A percentile compares a stretch with the other conserved stretches of the same genome.
These are phyloP conservation scores for Capreolus pygargus DNA, from an alignment of 2,113 vertebrate genomes.

Conservation along the genomic window DNA sequence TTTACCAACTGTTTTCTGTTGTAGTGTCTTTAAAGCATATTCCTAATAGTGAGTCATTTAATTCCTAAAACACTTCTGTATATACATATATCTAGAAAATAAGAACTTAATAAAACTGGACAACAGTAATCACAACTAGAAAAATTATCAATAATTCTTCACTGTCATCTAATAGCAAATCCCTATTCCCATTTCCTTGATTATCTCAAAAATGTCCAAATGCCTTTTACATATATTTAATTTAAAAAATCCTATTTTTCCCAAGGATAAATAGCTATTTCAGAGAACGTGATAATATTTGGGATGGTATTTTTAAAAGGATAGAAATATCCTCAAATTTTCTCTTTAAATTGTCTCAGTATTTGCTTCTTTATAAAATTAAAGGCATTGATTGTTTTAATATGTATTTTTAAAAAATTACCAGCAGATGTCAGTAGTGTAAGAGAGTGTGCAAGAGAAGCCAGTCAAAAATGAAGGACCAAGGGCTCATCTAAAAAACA, in stretches of 20 bases:
- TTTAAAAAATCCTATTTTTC: not conserved
- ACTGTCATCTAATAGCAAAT: not conserved
- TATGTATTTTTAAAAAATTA: not conserved
- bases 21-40: not conserved
- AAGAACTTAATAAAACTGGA: not conserved
- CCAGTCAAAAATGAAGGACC: not conserved
- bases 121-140: not conserved
- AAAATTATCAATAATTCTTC: not conserved
- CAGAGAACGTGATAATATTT: not conserved
- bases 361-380: not conserved
- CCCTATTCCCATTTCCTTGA: not conserved
- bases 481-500: not conserved
- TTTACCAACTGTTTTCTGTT: not conserved
- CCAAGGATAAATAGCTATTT: not conserved
- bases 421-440: not conserved
- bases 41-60: not conserved
- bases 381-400: not conserved
- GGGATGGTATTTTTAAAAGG: not conserved
- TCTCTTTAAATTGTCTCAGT: not conserved
- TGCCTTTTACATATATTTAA: not conserved
- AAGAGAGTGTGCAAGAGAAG: not conserved
- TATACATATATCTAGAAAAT: not conserved
- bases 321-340: not conserved
- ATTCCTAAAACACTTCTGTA: not conserved
- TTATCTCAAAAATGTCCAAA: not conserved